These are phyloP conservation scores for Netelia virgata DNA, from an alignment of 2,888 invertebrate species.

Conservation along the genomic window DNA sequence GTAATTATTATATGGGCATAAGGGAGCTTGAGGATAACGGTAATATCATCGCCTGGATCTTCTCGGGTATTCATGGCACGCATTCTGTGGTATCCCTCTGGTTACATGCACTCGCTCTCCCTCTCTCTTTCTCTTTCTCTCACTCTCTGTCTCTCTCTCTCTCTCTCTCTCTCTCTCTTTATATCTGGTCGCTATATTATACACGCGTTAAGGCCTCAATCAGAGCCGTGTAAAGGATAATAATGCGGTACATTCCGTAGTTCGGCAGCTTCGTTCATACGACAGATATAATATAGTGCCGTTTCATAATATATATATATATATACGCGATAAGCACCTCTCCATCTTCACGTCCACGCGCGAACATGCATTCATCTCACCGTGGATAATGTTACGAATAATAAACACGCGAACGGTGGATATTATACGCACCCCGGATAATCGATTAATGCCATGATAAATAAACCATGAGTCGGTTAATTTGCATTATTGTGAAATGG, in stretches of 20 bases:
- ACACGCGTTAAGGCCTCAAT: slow-evolving; percentile 54
- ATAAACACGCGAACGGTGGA: slow-evolving; percentile 33
- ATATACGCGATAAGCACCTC: not conserved
- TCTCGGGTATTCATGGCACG: slow-evolving; percentile 40
- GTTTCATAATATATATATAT: not conserved
- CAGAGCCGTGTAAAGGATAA: slow-evolving; percentile 62
- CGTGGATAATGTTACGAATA: slow-evolving; percentile 11
- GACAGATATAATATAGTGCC: not conserved
- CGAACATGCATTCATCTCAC: slow-evolving; percentile 17
- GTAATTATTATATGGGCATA: slow-evolving; percentile 5
- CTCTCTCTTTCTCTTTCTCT: too few species aligned
- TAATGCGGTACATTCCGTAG: slow-evolving; percentile 43
- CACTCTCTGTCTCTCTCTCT: too few species aligned
- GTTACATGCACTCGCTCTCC: not conserved
- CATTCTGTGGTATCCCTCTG: not conserved
- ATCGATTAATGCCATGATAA: slow-evolving; percentile 46
- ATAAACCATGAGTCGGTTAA: slow-evolving; percentile 43
- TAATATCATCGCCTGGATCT: slow-evolving; percentile 44
- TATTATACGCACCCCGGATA: slow-evolving; percentile 45
- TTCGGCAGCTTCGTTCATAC: slow-evolving; percentile 10
- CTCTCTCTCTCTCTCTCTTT: too few species aligned
- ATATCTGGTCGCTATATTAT: slow-evolving; percentile 39
- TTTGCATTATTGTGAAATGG: slow-evolving; percentile 38
- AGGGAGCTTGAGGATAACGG: slow-evolving; percentile 3
- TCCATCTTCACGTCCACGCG: slow-evolving; percentile 21